Evolutionary conservation across 1,140 invertebrate species (phyloP), one percentile per base, ranked within the genome.

Genomic region (Drosophila ananassae): DNA sequence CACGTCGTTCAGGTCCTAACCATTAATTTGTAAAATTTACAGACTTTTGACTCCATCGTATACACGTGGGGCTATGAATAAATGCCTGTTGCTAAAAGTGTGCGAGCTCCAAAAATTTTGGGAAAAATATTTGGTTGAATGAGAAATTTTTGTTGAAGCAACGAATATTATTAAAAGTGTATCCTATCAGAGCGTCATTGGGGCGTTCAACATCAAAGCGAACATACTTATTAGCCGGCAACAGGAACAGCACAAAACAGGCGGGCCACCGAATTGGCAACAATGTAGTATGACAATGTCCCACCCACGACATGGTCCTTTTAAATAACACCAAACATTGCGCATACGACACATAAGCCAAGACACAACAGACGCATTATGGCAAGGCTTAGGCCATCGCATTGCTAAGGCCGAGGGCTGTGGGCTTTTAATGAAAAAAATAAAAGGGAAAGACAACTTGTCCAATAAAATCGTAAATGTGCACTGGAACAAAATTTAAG

Each of bases 131-230:
- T 47, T 44, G 30, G 17, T 12, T 37, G 44, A 59, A 67, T 55
- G 5, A 66, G 50, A 52, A 44, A 52, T 30, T 53, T 13, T 32
- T 71, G 63, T 39, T 82, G 54, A 72, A 78, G 76, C 76, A 55
- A 51, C 52, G 52, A 81, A 74, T 82, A 69, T 78, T 82, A 74
- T 64, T 78, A 78, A 60, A 78, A 28, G 72, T 68, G 60, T 75
- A 79, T 75, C 58, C 52, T 53, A 55, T 57, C 59, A 74, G 41
- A 39, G 30, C 41, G 32, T 48, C 59, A 63, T 44, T 32, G 58
- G 58, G 55, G 46, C 47, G 39, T 21, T 32, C 28, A 37, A 80
- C 47, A 80, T 81, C 73, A 81, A 81, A 81, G 79, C 34, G 34
- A 48, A 63, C 66, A 50, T 58, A 55, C 52, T 56, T 54, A 77